Evolutionary conservation across 2,797 vertebrate species (phyloP).

Genomic region (Platyrinchus mystaceus): DNA sequence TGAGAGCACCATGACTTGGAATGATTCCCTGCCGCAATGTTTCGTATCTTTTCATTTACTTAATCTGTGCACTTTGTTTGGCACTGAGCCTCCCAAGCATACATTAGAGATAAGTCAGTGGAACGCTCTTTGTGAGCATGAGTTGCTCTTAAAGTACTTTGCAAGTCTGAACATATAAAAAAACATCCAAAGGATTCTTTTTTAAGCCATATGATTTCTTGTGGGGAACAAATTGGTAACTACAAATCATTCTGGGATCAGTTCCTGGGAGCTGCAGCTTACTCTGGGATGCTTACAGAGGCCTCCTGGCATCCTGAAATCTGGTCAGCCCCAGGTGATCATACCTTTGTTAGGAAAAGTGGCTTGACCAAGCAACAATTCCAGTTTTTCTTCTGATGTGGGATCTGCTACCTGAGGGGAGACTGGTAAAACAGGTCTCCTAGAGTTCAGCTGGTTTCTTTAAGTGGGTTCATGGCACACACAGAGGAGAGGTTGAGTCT

Average conservation of each 20-base stretch:
- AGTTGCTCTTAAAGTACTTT: background rate
- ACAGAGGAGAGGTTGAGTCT: background rate
- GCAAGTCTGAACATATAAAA: background rate
- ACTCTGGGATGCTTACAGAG: background rate
- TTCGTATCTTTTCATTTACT: conserved; percentile 25
- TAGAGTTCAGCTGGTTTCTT: background rate
- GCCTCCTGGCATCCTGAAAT: background rate
- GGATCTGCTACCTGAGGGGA: background rate
- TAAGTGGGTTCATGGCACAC: background rate
- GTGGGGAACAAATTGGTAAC: background rate
- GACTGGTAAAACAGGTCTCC: background rate
- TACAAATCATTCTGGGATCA: background rate
- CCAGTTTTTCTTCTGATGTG: background rate
- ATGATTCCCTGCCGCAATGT: background rate
- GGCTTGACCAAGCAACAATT: background rate
- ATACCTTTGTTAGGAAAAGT: background rate
- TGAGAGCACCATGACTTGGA: background rate
- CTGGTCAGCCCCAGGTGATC: background rate
- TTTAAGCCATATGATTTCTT: background rate
- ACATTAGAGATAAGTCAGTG: conserved; percentile 18
- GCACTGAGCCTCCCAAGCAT: background rate
- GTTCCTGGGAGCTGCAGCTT: background rate
- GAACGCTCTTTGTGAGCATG: background rate
- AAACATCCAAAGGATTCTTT: background rate
- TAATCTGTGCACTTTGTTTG: conserved; percentile 33